Evolutionary conservation across 2,888 invertebrate genomes (phyloP).

Genomic region (Pyrocoelia pectoralis): DNA sequence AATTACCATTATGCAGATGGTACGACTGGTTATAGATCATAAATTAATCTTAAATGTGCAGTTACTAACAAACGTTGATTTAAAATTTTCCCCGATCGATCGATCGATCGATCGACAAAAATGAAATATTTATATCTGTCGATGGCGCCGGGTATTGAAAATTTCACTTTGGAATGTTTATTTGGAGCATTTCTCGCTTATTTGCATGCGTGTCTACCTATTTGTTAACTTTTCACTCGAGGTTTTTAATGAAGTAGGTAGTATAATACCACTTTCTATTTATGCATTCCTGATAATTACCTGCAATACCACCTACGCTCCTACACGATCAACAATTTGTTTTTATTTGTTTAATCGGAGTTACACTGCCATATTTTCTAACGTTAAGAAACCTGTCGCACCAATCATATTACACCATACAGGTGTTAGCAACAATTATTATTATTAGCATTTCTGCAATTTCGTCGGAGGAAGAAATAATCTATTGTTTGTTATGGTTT

Average conservation of each 20-base stretch:
- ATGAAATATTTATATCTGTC: too few species aligned
- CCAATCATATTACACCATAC: conserved; percentile 49
- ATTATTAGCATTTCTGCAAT: too few species aligned
- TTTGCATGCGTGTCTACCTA: conserved; percentile 22
- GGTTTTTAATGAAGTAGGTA: too few species aligned
- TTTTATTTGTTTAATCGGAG: too few species aligned
- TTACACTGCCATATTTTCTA: conserved; percentile 40
- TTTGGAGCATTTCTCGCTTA: too few species aligned
- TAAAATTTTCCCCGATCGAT: not conserved
- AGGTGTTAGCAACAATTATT: too few species aligned
- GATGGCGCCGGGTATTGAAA: not conserved
- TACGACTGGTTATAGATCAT: too few species aligned
- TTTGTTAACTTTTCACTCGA: conserved; percentile 19
- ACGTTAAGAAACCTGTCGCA: conserved; percentile 39
- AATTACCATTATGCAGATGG: conserved; percentile 23
- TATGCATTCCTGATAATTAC: conserved; percentile 55
- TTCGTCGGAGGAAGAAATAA: too few species aligned
- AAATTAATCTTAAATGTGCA: too few species aligned
- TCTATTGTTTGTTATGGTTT: too few species aligned
- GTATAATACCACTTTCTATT: conserved; percentile 55
- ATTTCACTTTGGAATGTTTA: too few species aligned
- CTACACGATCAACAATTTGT: conserved; percentile 39
- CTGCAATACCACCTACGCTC: conserved; percentile 53
- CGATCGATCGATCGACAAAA: not conserved
- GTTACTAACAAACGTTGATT: not conserved